Evolutionary conservation across 2,113 vertebrate genomes (phyloP).

Genomic region (Rostratula benghalensis): DNA sequence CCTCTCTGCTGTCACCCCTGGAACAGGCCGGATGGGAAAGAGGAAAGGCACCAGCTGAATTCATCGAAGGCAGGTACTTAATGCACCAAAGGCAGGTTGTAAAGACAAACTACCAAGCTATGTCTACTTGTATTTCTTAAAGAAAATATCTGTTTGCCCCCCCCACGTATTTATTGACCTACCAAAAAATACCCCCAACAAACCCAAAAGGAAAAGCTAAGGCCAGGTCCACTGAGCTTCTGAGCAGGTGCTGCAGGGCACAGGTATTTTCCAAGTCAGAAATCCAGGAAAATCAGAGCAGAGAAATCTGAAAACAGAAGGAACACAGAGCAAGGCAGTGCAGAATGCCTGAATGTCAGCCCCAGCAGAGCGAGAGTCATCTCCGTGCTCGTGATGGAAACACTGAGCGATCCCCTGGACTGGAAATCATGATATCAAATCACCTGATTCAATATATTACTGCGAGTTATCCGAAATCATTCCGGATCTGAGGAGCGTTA

Average conservation of each 20-base stretch:
- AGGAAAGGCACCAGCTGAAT: background rate
- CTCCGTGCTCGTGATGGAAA: background rate
- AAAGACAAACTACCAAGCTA: background rate
- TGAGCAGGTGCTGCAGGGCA: background rate
- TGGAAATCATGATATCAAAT: rapidly evolving
- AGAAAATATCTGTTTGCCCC: background rate
- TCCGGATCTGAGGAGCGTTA: background rate
- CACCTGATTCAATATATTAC: background rate
- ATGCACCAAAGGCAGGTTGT: background rate
- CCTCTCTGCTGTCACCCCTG: background rate
- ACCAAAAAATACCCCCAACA: no score
- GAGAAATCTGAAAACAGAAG: background rate
- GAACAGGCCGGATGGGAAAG: background rate
- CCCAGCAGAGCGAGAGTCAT: background rate
- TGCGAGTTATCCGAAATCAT: background rate
- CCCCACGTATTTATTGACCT: background rate
- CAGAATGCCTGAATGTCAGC: background rate
- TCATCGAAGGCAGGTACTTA: background rate
- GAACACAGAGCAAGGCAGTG: rapidly evolving
- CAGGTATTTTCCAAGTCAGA: background rate
- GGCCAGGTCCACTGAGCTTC: background rate
- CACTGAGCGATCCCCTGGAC: rapidly evolving
- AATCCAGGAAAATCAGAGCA: background rate
- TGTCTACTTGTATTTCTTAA: background rate
- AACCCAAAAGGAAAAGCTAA: background rate